These are phyloP conservation scores for Ianthella basta DNA, from an alignment of 37 sponge, comb jelly and placozoan genomes.

Conservation along the genomic window DNA sequence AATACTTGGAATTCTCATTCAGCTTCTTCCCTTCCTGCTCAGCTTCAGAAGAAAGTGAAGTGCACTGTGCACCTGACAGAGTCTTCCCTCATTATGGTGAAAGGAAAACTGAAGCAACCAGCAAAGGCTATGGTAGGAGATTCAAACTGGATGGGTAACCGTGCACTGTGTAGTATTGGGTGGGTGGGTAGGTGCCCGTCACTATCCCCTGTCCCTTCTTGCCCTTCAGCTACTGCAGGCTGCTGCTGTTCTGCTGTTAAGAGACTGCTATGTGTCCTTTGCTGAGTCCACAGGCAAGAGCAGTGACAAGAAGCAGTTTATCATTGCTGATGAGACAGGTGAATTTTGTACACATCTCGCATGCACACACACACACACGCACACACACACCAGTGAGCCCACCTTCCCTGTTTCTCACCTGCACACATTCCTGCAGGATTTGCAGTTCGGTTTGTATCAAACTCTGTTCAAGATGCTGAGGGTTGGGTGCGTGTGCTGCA, in stretches of 20 bases:
- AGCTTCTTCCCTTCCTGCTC: not conserved
- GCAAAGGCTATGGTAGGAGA: constrained; percentile 14
- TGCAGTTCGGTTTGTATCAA: constrained; percentile 37
- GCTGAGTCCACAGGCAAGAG: constrained; percentile 41
- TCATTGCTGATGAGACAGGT: constrained; percentile 42
- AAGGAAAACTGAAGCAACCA: constrained; percentile 34
- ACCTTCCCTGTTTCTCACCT: no score
- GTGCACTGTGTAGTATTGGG: no score
- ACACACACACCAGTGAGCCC: no score
- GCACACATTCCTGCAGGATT: constrained; percentile 18
- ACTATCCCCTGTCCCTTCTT: no score
- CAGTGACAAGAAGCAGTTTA: constrained; percentile 51
- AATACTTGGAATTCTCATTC: not conserved
- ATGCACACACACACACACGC: no score
- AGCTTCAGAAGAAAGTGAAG: constrained; percentile 38
- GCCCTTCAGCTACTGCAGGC: constrained; percentile 20
- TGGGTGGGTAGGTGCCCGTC: no score
- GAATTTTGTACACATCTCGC: not conserved
- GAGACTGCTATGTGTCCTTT: constrained; percentile 44
- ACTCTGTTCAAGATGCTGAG: constrained; percentile 15
- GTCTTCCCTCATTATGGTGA: constrained; percentile 26
- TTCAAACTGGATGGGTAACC: not conserved
- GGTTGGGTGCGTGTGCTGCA: constrained; percentile 55
- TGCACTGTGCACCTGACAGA: constrained; percentile 55
- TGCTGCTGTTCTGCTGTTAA: constrained; percentile 1